Evolutionary conservation across 2,797 vertebrate genomes (phyloP).

Genomic region (Varecia variegata): DNA sequence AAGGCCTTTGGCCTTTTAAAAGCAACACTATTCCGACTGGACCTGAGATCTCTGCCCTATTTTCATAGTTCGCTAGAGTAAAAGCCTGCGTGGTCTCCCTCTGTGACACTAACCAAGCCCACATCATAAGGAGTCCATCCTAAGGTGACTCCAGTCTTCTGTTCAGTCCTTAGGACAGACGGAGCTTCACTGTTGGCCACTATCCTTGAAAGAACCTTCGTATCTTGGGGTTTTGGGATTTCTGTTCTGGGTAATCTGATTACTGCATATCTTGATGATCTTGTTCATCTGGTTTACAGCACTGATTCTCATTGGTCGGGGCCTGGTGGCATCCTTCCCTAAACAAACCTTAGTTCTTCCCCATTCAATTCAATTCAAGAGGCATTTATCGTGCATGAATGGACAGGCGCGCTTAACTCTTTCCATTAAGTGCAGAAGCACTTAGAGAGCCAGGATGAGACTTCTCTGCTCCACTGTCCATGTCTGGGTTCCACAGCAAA

Average conservation of each 20-base stretch:
- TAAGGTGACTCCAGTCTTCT: background rate
- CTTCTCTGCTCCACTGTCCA: slow-evolving; percentile 76
- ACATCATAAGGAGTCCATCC: background rate
- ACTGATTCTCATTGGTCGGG: slow-evolving; percentile 6
- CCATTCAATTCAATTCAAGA: background rate
- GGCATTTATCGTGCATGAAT: background rate
- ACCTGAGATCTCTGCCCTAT: background rate
- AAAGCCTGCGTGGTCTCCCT: background rate
- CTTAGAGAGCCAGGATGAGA: slow-evolving; percentile 53
- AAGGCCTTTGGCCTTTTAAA: background rate
- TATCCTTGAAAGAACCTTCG: background rate
- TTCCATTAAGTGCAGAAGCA: slow-evolving; percentile 70
- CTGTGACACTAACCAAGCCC: background rate
- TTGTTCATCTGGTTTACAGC: slow-evolving; percentile 44
- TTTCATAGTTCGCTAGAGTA: background rate
- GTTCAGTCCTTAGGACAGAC: background rate
- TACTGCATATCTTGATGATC: background rate
- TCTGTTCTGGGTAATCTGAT: slow-evolving; percentile 15
- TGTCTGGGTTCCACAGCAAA: slow-evolving; percentile 74
- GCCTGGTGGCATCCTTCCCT: background rate
- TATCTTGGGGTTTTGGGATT: background rate
- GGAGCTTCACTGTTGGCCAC: background rate
- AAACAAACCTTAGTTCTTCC: slow-evolving; percentile 3
- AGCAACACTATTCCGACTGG: background rate
- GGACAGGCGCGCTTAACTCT: slow-evolving; percentile 63